These are phyloP conservation scores for Bovichtus diacanthus DNA, from an alignment of 2,797 vertebrate species.

Conservation along the genomic window DNA sequence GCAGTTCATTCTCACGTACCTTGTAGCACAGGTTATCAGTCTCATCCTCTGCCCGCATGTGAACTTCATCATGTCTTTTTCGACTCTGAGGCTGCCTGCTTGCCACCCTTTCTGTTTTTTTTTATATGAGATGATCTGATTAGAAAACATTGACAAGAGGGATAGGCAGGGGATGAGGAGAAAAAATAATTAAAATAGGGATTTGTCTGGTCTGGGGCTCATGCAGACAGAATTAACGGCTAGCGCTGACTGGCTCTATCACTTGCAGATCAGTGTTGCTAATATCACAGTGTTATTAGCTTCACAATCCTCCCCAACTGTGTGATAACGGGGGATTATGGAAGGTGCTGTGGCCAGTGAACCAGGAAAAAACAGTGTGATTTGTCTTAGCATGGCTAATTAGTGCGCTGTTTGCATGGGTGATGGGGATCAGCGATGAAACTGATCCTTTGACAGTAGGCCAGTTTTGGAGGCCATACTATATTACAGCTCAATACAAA, in stretches of 20 bases:
- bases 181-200: constrained; percentile 74
- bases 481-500: not conserved
- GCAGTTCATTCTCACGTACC: not conserved
- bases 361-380: constrained; percentile 63
- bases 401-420: constrained; percentile 66
- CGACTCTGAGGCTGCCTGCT: constrained; percentile 7
- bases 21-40: constrained; percentile 4
- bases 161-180: constrained; percentile 1
- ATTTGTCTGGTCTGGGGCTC: constrained; percentile 78
- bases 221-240: constrained; percentile 66
- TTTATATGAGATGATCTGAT: constrained; percentile 82
- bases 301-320: constrained; percentile 64
- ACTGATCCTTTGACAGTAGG: constrained; percentile 63
- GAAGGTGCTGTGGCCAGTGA: constrained; percentile 72
- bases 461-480: constrained; percentile 28
- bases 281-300: constrained; percentile 79
- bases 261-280: constrained; percentile 74
- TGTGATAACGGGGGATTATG: constrained; percentile 74
- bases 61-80: constrained; percentile 25
- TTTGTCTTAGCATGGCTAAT: constrained; percentile 72
- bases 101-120: constrained; percentile 53
- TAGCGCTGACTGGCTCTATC: constrained; percentile 59
- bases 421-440: constrained; percentile 62
- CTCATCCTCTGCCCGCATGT: not conserved
- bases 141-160: constrained; percentile 62